Percentiles rank a stretch among this genome's conserved stretches.
These are phyloP conservation scores for Apocrypta bakeri DNA, from an alignment of 1,140 invertebrate genomes.

Conservation along the genomic window DNA sequence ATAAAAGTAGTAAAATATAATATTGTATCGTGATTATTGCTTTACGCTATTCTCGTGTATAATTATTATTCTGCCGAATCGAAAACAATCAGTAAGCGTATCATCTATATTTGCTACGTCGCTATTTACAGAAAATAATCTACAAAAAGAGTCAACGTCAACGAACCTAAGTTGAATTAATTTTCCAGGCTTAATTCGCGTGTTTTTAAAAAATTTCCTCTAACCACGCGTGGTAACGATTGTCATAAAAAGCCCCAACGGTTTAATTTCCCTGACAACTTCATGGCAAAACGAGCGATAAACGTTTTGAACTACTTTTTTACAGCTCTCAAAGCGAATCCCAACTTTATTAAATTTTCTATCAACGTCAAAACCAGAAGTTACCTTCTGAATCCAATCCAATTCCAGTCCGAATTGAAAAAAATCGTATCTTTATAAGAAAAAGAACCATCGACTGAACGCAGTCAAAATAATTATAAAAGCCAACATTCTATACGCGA, in stretches of 20 bases:
- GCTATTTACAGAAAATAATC: too few relatives aligned
- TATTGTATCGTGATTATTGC: too few relatives aligned
- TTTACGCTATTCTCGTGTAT: not conserved
- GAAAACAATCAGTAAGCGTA: not conserved
- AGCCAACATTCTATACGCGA: not conserved
- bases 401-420: too few relatives aligned
- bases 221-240: not conserved
- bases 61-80: not conserved
- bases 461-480: not conserved
- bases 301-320: slow-evolving; percentile 13
- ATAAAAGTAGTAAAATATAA: not conserved
- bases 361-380: not conserved
- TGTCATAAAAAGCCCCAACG: not conserved
- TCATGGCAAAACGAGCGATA: slow-evolving; percentile 2
- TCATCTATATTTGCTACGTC: too few relatives aligned
- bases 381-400: too few relatives aligned
- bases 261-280: not conserved
- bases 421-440: too few relatives aligned
- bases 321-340: not conserved
- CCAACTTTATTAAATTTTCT: not conserved
- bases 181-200: not conserved
- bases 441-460: too few relatives aligned
- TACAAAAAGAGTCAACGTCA: too few relatives aligned
- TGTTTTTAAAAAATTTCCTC: not conserved
- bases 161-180: not conserved